A percentile compares a stretch with the other conserved stretches of the same genome.
Evolutionary conservation across 2,888 invertebrate genomes (phyloP).

Genomic region (Heteropelma amictum): DNA sequence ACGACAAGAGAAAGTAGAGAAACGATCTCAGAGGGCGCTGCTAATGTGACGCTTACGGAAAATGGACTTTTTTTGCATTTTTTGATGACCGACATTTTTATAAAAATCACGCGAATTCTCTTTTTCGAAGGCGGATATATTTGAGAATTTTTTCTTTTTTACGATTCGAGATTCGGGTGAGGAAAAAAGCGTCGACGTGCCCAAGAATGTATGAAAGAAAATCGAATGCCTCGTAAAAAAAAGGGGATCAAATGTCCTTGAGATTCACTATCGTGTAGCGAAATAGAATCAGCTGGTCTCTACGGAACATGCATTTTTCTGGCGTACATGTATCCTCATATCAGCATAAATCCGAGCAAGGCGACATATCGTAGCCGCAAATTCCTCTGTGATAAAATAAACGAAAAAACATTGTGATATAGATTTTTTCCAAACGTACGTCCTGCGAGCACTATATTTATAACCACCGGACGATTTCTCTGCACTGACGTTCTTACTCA

Average conservation of each 20-base stretch:
- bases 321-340: neutral
- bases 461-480: too few species aligned
- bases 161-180: neutral
- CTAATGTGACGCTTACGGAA: too few species aligned
- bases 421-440: neutral
- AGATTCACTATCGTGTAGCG: neutral
- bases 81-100: too few species aligned
- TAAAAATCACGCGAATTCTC: too few species aligned
- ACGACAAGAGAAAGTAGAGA: too few species aligned
- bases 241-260: conserved; percentile 2
- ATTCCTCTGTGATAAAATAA: conserved; percentile 10
- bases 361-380: neutral
- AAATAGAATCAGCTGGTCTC: conserved; percentile 18
- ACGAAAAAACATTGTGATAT: conserved; percentile 1
- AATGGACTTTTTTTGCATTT: too few species aligned
- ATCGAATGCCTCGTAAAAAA: neutral
- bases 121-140: too few species aligned
- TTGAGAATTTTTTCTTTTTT: neutral
- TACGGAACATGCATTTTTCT: conserved; percentile 7
- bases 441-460: too few species aligned
- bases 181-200: neutral
- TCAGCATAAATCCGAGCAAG: conserved; percentile 10
- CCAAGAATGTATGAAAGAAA: neutral
- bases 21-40: too few species aligned
- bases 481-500: too few species aligned